A percentile compares a stretch with the other conserved stretches of the same genome.
Conservation (phyloP, 2,888 invertebrate species). For the Trichacis sp. region DNA sequence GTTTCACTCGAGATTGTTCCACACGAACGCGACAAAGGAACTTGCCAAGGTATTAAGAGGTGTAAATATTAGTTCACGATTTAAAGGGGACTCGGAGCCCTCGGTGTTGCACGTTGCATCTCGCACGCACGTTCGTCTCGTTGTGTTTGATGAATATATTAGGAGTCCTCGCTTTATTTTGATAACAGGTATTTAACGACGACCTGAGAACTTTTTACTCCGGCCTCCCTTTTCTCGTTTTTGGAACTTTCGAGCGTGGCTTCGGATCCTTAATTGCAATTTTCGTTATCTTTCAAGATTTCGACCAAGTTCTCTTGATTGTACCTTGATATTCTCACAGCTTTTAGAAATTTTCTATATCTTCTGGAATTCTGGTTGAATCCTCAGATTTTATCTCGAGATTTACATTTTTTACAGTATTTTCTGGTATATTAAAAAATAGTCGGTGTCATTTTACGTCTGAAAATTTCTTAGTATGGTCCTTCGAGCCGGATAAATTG, state of each 20-base stretch:
- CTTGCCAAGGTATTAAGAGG: constrained; percentile 45
- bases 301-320: too few species aligned
- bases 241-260: constrained; percentile 17
- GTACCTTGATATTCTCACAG: too few species aligned
- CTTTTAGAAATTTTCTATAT: too few species aligned
- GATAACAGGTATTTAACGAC: constrained; percentile 58
- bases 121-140: constrained; percentile 34
- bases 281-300: constrained; percentile 40
- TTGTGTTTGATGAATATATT: constrained; percentile 63
- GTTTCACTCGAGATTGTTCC: constrained; percentile 16
- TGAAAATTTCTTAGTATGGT: too few species aligned
- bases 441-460: too few species aligned
- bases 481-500: not conserved
- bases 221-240: constrained; percentile 13
- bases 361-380: constrained; percentile 33
- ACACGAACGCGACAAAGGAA: constrained; percentile 16
- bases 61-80: constrained; percentile 63
- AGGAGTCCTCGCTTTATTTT: constrained; percentile 57
- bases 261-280: constrained; percentile 40
- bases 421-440: too few species aligned
- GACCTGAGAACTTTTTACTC: constrained; percentile 38
- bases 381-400: constrained; percentile 24
- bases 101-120: constrained; percentile 45
- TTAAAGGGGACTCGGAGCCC: constrained; percentile 57
- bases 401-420: too few species aligned